phyloP scores from a whole-genome alignment of 2,888 invertebrate species.

The Hypolimnas misippus region DNA sequence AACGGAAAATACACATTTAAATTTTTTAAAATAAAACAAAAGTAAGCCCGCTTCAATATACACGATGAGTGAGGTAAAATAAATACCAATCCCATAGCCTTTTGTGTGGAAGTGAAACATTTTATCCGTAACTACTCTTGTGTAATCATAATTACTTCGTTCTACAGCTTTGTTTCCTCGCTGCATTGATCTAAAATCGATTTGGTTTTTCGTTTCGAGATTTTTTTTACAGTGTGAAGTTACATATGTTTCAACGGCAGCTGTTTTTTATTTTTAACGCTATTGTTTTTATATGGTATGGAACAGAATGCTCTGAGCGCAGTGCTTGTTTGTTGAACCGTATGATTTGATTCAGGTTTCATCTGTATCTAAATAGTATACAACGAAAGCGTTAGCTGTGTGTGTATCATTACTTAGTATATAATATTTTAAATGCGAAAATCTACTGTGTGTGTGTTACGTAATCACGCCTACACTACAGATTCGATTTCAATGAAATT shows the following conservation, averaged over 20 bases:
- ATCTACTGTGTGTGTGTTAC: too few species aligned
- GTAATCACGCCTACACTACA: too few species aligned
- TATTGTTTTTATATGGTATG: background rate
- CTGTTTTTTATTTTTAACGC: background rate
- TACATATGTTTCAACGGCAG: background rate
- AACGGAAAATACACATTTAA: slow-evolving; percentile 10
- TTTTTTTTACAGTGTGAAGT: background rate
- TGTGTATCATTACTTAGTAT: too few species aligned
- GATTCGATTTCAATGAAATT: too few species aligned
- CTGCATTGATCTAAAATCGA: slow-evolving; percentile 37
- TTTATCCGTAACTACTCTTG: slow-evolving; percentile 35
- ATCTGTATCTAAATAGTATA: background rate
- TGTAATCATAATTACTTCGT: slow-evolving; percentile 40
- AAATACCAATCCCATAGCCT: slow-evolving; percentile 16
- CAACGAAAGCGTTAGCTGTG: background rate
- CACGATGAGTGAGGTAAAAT: slow-evolving; percentile 11
- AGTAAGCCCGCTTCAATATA: background rate
- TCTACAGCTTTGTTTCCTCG: slow-evolving; percentile 26
- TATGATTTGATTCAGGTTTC: background rate
- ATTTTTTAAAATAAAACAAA: slow-evolving; percentile 10
- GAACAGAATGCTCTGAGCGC: background rate
- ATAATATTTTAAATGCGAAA: too few species aligned
- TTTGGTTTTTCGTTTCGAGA: slow-evolving; percentile 10
- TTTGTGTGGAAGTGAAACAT: slow-evolving; percentile 33
- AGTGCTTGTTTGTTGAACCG: background rate